Conservation (phyloP, 2,113 vertebrate genomes). For the Thunnus maccoyii region DNA sequence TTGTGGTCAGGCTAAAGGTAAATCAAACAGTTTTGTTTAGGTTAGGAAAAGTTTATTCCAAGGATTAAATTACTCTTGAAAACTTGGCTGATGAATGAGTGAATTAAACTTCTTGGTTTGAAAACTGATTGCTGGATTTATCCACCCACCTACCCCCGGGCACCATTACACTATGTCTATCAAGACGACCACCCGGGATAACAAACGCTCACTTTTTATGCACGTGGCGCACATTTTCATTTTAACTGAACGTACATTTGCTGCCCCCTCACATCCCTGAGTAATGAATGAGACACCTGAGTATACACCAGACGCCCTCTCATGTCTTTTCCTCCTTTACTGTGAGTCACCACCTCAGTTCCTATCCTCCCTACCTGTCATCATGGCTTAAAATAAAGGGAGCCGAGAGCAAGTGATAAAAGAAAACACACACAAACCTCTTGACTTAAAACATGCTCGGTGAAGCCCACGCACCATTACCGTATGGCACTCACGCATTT, state of each 20-base stretch:
- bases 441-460: constrained; percentile 67
- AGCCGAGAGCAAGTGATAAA: constrained; percentile 58
- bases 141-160: not conserved
- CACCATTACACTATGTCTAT: constrained; percentile 11
- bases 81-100: not conserved
- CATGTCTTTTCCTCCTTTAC: constrained; percentile 18
- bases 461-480: constrained; percentile 72
- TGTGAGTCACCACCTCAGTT: constrained; percentile 61
- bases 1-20: not conserved
- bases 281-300: constrained; percentile 54
- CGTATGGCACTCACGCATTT: constrained; percentile 63
- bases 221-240: not conserved
- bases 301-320: constrained; percentile 30
- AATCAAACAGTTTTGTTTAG: not conserved
- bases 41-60: not conserved
- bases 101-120: not conserved
- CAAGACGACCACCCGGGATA: constrained; percentile 1
- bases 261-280: not conserved
- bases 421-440: constrained; percentile 58
- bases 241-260: not conserved
- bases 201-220: constrained; percentile 5
- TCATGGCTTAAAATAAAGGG: constrained; percentile 65
- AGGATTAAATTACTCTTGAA: constrained; percentile 1
- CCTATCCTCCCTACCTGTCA: constrained; percentile 65
- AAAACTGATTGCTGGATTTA: not conserved